Base-by-base conservation (phyloP, 2,797 vertebrate species). In the Denticeps clupeoides region DNA sequence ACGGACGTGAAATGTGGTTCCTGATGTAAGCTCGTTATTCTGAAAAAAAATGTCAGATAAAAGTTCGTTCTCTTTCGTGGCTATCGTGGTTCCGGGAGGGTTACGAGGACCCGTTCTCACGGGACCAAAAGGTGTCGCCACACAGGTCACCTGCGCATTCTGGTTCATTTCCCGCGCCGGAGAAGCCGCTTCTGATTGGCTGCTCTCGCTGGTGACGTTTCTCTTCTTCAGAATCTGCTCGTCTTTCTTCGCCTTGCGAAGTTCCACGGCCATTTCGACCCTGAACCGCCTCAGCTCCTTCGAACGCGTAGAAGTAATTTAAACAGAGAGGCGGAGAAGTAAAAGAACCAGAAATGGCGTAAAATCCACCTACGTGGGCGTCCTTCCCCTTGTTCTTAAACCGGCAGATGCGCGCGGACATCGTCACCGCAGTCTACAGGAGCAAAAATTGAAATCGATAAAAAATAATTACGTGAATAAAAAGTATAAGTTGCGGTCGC, bases 341-440 rank as follows among this genome's bases (percentile, higher is more conserved):
- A n/a, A 19, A 16, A 32, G 15, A 2, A 19, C 0, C 4, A 24
- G 5, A n/a, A 8, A 2, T 16, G 7, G 2, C 1, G 5, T 12
- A 4, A 9, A 28, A 13, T 15, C 2, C 9, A 32, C 90, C 84
- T 64, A 95, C 93, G 1, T 64, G 82, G 3, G 69, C 82, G 59
- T 92, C 87, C 63, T 87, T 91, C 2, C 90, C 90, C 71, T 94
- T 95, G 74, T 97, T 93, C 78, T 97, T 96, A 78, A 95, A 97
- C 57, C 85, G 82, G 68, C 68, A 83, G 54, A 91, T 62, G 15
- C 91, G 87, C 65, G 67, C 79, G 51, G 74, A 71, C 65, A 46
- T 41, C 68, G 82, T 81, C 65, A 74, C 84, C 59, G 75, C 80
- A 1, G 85, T 55, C 55, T 87, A 88, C 91, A 93, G 88, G 8